These are phyloP conservation scores for Idaea aversata DNA, from an alignment of 2,888 invertebrate genomes.

Conservation along the genomic window DNA sequence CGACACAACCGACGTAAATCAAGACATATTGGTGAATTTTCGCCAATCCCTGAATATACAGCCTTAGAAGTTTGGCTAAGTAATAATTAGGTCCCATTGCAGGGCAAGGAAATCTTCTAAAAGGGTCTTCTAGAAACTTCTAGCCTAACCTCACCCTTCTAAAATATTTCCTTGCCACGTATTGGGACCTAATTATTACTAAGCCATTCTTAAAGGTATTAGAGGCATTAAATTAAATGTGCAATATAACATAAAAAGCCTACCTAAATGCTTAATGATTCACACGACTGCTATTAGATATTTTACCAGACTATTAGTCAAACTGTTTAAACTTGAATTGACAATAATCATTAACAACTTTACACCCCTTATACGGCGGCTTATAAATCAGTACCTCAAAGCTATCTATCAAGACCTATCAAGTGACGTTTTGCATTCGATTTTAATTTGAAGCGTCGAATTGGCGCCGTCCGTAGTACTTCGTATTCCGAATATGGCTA, in stretches of 20 bases:
- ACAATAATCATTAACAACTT: conserved; percentile 39
- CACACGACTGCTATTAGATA: neutral
- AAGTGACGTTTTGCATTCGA: conserved; percentile 67
- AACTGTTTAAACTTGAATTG: neutral
- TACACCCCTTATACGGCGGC: conserved; percentile 48
- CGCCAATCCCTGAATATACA: no score
- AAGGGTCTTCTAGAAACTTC: no score
- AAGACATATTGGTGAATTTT: neutral
- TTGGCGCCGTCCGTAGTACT: conserved; percentile 72
- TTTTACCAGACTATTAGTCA: conserved; percentile 1
- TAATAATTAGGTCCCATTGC: no score
- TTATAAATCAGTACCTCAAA: conserved; percentile 66
- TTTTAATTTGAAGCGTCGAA: conserved; percentile 77
- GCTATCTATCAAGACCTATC: conserved; percentile 76
- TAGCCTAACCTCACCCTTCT: no score
- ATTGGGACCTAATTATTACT: no score
- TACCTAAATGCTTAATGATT: neutral
- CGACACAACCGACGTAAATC: neutral
- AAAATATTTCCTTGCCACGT: neutral
- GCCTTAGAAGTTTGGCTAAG: no score
- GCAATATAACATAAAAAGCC: neutral
- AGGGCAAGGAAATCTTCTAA: no score
- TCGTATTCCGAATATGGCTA: conserved; percentile 67
- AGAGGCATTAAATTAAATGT: no score
- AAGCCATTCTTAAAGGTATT: no score